These are phyloP conservation scores for Galeruca laticollis DNA, from an alignment of 2,888 invertebrate species.

Conservation along the genomic window DNA sequence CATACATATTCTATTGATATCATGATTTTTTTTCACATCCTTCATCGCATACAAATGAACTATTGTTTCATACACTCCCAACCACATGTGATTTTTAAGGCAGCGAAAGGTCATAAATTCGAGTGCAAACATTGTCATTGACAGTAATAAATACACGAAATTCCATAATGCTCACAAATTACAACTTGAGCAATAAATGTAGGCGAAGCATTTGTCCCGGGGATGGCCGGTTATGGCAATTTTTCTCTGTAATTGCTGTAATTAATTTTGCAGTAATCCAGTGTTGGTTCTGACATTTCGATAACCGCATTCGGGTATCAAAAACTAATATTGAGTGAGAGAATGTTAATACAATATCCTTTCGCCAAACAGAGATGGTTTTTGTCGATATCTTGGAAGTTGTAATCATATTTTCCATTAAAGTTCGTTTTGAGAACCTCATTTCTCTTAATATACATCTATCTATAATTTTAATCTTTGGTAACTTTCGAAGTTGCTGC, in stretches of 20 bases:
- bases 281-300: not conserved
- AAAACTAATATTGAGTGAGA: no score
- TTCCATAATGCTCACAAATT: constrained; percentile 34
- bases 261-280: constrained; percentile 27
- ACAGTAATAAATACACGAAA: constrained; percentile 29
- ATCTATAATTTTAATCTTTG: no score
- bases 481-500: no score
- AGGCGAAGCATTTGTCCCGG: constrained; percentile 21
- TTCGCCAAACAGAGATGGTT: no score
- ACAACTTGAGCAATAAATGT: constrained; percentile 35
- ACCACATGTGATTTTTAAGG: not conserved
- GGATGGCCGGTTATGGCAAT: constrained; percentile 28
- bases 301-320: no score
- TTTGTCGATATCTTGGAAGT: no score
- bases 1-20: no score
- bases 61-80: not conserved
- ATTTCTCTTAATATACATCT: no score
- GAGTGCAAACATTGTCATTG: constrained; percentile 23
- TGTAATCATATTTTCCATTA: no score
- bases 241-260: constrained; percentile 30
- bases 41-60: not conserved
- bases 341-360: no score
- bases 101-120: constrained; percentile 18
- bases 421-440: no score
- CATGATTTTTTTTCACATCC: no score